phyloP scores from a whole-genome alignment of 2,888 invertebrate species.

The Luperina nickerlii region DNA sequence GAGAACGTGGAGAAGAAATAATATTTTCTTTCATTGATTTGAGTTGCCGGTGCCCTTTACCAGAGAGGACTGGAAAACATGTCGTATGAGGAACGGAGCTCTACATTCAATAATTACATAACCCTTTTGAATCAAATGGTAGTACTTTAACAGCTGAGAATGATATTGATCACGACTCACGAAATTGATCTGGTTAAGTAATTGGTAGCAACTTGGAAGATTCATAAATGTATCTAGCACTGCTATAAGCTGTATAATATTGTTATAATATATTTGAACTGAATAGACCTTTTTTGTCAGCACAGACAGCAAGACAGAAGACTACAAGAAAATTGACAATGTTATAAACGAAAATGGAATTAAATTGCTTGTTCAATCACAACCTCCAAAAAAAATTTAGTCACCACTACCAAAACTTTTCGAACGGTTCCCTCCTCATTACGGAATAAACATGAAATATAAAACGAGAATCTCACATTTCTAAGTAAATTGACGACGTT shows the following conservation, averaged over 20 bases:
- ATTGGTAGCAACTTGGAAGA: neutral
- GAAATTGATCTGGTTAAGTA: neutral
- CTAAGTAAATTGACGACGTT: constrained; percentile 57
- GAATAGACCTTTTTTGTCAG: neutral
- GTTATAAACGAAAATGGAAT: neutral
- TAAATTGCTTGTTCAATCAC: neutral
- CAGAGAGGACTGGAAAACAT: neutral
- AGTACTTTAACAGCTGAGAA: neutral
- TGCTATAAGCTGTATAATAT: neutral
- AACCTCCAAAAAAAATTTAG: constrained; percentile 5
- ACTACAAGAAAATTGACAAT: neutral
- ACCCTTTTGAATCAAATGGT: neutral
- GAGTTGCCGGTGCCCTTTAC: neutral
- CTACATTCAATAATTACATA: neutral
- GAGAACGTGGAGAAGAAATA: neutral
- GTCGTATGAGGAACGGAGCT: neutral
- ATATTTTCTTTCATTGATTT: neutral
- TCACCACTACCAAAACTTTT: constrained; percentile 39
- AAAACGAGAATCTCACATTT: constrained; percentile 58
- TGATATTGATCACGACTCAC: neutral
- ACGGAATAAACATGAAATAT: constrained; percentile 54
- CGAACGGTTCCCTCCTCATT: constrained; percentile 49
- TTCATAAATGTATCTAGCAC: neutral
- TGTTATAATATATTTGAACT: neutral
- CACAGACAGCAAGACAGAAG: neutral